These are phyloP conservation scores for Nasonovia ribisnigri DNA, from an alignment of 2,888 invertebrate genomes.

Conservation along the genomic window DNA sequence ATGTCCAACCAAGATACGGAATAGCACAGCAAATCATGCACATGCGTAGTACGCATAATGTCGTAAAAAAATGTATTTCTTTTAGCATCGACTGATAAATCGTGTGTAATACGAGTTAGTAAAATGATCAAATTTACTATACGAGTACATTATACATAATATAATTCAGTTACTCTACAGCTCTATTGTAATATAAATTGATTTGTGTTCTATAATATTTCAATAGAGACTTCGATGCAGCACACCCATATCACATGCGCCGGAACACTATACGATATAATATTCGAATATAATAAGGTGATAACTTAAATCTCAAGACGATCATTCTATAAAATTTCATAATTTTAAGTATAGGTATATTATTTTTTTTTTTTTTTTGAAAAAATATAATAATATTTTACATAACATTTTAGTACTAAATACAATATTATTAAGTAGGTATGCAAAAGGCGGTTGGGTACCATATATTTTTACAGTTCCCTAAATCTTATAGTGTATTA, in stretches of 20 bases:
- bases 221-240: no score
- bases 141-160: background rate
- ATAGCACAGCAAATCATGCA: background rate
- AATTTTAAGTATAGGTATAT: no score
- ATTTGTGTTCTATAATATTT: no score
- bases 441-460: background rate
- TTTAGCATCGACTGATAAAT: background rate
- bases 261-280: no score
- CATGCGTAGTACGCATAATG: background rate
- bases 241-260: no score
- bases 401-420: no score
- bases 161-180: background rate
- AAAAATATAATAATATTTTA: no score
- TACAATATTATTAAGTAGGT: no score
- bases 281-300: no score
- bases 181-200: background rate
- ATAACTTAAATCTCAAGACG: no score
- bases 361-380: no score
- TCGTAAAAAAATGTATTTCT: background rate
- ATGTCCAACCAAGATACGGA: background rate
- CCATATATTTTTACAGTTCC: background rate
- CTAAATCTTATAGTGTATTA: background rate
- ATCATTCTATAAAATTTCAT: no score
- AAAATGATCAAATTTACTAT: background rate
- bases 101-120: background rate